Percentiles rank a stretch among this genome's conserved stretches.
Evolutionary conservation across 1,140 invertebrate species (phyloP).

Genomic region (Ostrea edulis): DNA sequence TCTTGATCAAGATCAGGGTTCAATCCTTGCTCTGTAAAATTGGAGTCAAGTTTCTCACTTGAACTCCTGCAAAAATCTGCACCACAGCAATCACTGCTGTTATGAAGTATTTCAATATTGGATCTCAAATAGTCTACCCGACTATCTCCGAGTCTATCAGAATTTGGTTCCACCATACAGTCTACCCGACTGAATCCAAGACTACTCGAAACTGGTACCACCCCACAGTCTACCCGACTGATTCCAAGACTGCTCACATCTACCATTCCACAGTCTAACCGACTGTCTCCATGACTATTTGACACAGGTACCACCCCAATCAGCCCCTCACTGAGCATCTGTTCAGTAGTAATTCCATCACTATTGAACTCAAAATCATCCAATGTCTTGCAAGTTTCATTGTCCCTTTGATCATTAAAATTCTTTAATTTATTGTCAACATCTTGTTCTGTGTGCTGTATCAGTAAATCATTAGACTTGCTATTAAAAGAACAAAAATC

Average conservation of each 20-base stretch:
- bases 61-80: neutral
- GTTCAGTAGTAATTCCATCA: too few species aligned
- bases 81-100: neutral
- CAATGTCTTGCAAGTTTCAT: too few species aligned
- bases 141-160: neutral
- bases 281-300: too few species aligned
- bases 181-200: neutral
- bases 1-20: too few species aligned
- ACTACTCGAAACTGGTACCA: neutral
- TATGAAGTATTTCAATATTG: too few species aligned
- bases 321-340: too few species aligned
- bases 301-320: too few species aligned
- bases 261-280: neutral
- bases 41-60: neutral
- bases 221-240: constrained; percentile 7
- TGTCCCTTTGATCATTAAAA: too few species aligned
- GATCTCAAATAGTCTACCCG: neutral
- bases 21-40: too few species aligned
- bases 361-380: too few species aligned
- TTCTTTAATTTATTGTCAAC: neutral
- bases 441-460: neutral
- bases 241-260: neutral
- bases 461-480: neutral
- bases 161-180: too few species aligned
- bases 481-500: neutral